phyloP scores from a whole-genome alignment of 2,113 vertebrate genomes.

The Tychaedon coryphoeus region DNA sequence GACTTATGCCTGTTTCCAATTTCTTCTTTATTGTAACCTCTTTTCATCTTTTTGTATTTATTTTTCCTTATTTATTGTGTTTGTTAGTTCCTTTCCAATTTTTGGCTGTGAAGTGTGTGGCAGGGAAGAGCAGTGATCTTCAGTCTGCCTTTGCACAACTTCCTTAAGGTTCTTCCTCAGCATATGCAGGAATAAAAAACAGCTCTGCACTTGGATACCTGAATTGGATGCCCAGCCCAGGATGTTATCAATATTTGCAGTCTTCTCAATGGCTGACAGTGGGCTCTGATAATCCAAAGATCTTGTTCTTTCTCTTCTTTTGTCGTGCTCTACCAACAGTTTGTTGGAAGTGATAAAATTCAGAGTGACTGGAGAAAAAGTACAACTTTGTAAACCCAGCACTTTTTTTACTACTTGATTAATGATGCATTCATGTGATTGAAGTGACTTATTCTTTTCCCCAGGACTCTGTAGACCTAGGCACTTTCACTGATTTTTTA shows the following conservation, averaged over 20 bases:
- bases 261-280: background rate
- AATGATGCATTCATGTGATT: background rate
- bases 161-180: background rate
- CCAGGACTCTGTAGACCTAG: background rate
- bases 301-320: background rate
- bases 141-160: background rate
- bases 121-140: background rate
- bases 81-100: background rate
- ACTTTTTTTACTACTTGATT: background rate
- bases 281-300: background rate
- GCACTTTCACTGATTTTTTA: background rate
- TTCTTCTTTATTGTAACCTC: background rate
- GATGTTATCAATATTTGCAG: background rate
- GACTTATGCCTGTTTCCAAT: background rate
- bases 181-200: background rate
- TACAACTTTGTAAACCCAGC: background rate
- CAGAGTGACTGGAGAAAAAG: background rate
- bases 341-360: background rate
- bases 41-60: background rate
- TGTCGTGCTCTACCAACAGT: background rate
- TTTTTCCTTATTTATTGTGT: background rate
- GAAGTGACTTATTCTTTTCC: background rate
- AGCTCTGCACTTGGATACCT: background rate
- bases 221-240: background rate
- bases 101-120: background rate